Conservation (phyloP, 2,797 vertebrate species). For the Manis crassicaudata region DNA sequence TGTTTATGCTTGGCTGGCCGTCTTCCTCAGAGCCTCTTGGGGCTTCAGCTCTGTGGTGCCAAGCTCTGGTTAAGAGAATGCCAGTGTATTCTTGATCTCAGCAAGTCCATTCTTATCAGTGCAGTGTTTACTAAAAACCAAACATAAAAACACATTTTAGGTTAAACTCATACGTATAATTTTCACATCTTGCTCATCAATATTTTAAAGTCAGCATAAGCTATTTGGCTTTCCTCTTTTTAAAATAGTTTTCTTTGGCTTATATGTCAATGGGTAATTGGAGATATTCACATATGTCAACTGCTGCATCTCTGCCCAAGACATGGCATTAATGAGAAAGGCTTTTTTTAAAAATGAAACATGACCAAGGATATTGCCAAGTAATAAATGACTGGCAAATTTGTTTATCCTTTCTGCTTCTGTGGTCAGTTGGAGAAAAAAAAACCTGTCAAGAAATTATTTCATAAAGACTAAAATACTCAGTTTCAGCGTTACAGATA, state of each 20-base stretch:
- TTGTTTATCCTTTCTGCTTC: neutral
- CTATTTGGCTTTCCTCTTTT: slow-evolving; percentile 6
- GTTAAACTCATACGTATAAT: neutral
- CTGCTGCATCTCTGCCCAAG: neutral
- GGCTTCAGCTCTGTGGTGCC: slow-evolving; percentile 31
- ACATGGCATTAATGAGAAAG: neutral
- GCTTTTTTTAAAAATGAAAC: neutral
- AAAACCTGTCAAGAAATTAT: neutral
- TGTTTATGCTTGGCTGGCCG: slow-evolving; percentile 77
- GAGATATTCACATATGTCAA: neutral
- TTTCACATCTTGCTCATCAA: neutral
- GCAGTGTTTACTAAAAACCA: slow-evolving; percentile 13
- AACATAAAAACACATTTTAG: slow-evolving; percentile 17
- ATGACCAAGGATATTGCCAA: neutral
- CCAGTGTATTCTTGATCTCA: slow-evolving; percentile 4
- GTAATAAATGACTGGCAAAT: neutral
- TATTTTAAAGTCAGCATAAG: neutral
- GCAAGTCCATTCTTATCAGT: slow-evolving; percentile 8
- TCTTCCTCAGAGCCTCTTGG: slow-evolving; percentile 57
- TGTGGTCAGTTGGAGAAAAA: neutral
- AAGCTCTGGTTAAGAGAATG: slow-evolving; percentile 31
- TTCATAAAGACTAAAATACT: slow-evolving; percentile 28
- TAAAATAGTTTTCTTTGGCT: neutral
- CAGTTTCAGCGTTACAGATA: slow-evolving; percentile 4
- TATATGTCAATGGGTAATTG: neutral